Evolutionary conservation across 2,888 invertebrate species (phyloP), one percentile per base, ranked within the genome.

Genomic region (Mantis religiosa): DNA sequence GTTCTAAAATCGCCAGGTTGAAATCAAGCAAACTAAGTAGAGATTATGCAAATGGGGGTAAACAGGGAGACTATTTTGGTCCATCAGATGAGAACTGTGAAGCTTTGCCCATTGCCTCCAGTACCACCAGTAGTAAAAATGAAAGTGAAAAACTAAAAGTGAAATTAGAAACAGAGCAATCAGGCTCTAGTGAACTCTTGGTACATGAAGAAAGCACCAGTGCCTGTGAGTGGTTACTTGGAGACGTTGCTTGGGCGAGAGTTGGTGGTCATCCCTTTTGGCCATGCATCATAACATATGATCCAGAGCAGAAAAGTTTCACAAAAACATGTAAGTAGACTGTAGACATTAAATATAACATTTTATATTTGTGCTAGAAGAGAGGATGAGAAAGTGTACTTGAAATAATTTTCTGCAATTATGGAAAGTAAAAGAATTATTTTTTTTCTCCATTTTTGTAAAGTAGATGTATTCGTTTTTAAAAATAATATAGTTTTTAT

Each of bases 231-330:
- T 95, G 94, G 92, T 93, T 94, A 91, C 94, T 96, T 34, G 98
- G 98, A 0, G 96, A 97, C 92, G 92, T 98, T 90, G 96, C 96
- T 15, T 98, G 98, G 98, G 97, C 97, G 0, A 95, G 96, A 92
- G 95, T 98, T 90, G 96, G 97, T 0, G 95, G 95, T 28, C 97
- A 96, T 93, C 98, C 98, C 6, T 98, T 96, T 93, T 98, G 98
- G 98, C 98, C 98, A 0, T 97, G 97, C 91, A 95, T 98, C 91
- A 94, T 98, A 6, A 96, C 96, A 0, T 93, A 95, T 88, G 98
- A 98, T 92, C 97, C 97, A 0, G 92, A 93, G 3, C 94, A 94
- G 71, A 94, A 95, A 83, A 92, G 94, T 90, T 95, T 94, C 93
- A 94, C 95, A 25, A 95, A 94, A 92, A 94, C 94, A 71, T 71